A percentile compares a stretch with the other conserved stretches of the same genome.
These are phyloP conservation scores for Arizona elegans DNA, from an alignment of 2,113 vertebrate genomes.

Conservation along the genomic window DNA sequence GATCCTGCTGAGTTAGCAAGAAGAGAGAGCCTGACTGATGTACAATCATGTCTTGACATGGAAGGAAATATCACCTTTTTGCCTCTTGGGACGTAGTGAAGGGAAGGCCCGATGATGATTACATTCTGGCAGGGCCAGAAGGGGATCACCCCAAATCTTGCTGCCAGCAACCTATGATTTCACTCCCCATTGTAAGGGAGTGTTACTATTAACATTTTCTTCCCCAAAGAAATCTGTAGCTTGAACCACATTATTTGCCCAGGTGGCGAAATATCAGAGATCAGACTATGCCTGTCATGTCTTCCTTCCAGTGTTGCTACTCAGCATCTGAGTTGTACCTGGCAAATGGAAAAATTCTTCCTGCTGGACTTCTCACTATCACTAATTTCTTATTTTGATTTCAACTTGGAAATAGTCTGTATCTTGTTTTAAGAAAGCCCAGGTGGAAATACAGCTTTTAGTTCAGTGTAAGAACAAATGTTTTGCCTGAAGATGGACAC, in stretches of 20 bases:
- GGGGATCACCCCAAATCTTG: neutral
- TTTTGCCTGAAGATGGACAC: neutral
- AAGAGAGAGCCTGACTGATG: neutral
- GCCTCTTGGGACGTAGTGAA: constrained; percentile 51
- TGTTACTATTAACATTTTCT: neutral
- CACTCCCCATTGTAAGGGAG: neutral
- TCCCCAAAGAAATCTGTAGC: neutral
- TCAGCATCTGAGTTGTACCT: neutral
- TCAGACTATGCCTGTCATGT: neutral
- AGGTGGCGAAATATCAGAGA: neutral
- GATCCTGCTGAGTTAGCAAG: fast-evolving
- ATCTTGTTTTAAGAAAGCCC: neutral
- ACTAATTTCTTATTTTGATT: neutral
- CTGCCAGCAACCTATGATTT: neutral
- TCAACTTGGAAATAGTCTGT: neutral
- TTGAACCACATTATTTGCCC: neutral
- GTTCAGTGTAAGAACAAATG: neutral
- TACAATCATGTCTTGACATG: constrained; percentile 37
- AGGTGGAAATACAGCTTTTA: neutral
- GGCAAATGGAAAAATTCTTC: neutral
- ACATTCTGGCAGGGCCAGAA: fast-evolving
- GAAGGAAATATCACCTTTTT: constrained; percentile 57
- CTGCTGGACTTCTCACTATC: neutral
- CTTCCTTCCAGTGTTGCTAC: neutral
- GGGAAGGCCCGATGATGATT: fast-evolving